Base-by-base conservation (phyloP, 1,140 invertebrate genomes). In the Xylocopa sonorina region DNA sequence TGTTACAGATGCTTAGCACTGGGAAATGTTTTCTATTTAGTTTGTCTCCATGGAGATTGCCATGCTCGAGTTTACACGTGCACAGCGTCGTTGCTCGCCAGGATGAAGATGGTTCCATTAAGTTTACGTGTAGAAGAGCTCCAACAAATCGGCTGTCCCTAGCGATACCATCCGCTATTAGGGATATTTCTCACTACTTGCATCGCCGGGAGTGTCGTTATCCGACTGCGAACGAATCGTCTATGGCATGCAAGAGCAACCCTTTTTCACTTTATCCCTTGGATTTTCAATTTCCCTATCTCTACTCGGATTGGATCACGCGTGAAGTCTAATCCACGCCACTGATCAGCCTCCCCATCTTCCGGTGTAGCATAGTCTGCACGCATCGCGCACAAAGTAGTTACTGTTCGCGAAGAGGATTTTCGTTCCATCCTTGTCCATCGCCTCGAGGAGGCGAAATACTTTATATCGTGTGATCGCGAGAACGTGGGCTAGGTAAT, bases 401-500 rank as follows among this genome's bases (percentile, higher is more conserved):
- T n/a, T n/a, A 71, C 57, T n/a, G 27, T 71, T 71, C 38, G 2
- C 9, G 38, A 57, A 71, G 12, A 57, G 21, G 27, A 24, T 27
- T 50, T 63, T 50, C 43, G 27, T 50, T 29, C 7, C 24, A 51
- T 4, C 7, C 29, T 64, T 63, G 66, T 83, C 73, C 63, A 41
- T 27, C n/a, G 27, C 46, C 58, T 24, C 27, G 24, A 53, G 71
- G 51, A 64, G 48, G 58, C 43, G 74, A 82, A 82, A 83, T 73
- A 50, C 62, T 62, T 82, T 78, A 82, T 68, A 82, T 68, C 62
- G 10, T 62, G 38, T 73, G 51, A 83, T 83, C 67, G 43, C 68
- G 63, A 67, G 77, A 63, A 68, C 67, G 38, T 75, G n/a, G 51
- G 38, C 27, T 32, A 29, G 63, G 79, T 74, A 79, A 83, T 83